Evolutionary conservation across 2,113 vertebrate genomes (phyloP).

Genomic region (Oncorhynchus clarkii): DNA sequence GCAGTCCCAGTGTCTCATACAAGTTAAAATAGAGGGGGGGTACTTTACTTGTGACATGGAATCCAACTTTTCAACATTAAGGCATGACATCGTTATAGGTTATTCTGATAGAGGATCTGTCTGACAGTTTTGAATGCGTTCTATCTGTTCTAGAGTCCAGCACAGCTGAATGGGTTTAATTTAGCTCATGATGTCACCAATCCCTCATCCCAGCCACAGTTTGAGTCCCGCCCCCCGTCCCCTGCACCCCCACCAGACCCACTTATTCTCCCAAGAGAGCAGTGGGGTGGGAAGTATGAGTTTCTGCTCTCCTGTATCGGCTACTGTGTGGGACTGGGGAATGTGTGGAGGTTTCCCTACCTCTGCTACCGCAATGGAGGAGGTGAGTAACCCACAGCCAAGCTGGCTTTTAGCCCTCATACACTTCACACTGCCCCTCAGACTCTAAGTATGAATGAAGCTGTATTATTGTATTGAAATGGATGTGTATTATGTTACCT

Average conservation of each 20-base stretch:
- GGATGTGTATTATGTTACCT: neutral
- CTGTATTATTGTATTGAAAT: neutral
- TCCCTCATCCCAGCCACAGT: conserved; percentile 28
- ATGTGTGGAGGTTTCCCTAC: conserved; percentile 83
- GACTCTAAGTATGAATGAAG: neutral
- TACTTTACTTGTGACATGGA: neutral
- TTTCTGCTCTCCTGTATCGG: conserved; percentile 83
- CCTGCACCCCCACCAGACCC: neutral
- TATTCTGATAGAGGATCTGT: neutral
- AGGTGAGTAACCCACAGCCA: conserved; percentile 64
- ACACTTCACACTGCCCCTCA: neutral
- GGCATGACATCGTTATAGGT: neutral
- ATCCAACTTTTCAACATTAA: neutral
- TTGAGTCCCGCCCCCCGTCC: conserved; percentile 11
- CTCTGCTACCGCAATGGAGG: conserved; percentile 85
- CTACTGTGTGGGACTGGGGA: conserved; percentile 82
- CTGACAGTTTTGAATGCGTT: neutral
- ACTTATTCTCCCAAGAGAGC: conserved; percentile 49
- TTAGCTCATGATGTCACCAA: conserved; percentile 40
- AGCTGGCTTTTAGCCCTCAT: neutral
- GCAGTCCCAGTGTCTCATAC: neutral
- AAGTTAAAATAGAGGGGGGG: no score
- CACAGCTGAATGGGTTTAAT: conserved; percentile 47
- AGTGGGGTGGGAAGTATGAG: conserved; percentile 78
- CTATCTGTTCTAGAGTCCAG: conserved; percentile 46